Base-by-base conservation (phyloP, 2,113 vertebrate species). In the Odontophorus gujanensis region DNA sequence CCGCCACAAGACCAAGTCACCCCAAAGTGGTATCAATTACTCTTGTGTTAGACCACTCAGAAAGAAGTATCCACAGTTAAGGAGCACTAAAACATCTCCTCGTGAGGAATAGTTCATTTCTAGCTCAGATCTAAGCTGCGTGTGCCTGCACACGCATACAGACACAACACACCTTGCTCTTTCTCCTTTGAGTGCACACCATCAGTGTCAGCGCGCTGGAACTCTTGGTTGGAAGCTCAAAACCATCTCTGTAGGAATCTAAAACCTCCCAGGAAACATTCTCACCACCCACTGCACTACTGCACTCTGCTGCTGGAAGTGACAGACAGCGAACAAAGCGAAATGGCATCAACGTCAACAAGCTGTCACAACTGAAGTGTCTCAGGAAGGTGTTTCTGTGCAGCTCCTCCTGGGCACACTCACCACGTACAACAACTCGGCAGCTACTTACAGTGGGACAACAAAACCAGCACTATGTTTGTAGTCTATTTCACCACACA, bases 361-460 rank as follows among this genome's bases (percentile, higher is more conserved):
- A 77, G 58, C 84, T 75, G 76, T 32, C 65, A 14, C 0, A 71
- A 8, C 12, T 1, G 9, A 78, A 72, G 53, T 6, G 11, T 63
- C 74, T 73, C 68, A 32, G 55, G 57, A 51, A 55, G 88, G 40
- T 85, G 72, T 75, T 87, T 92, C 32, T 30, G 22, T n/a, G 55
- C 82, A 68, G 34, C 57, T 51, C 51, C 34, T 48, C 51, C 51
- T 81, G 65, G 76, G 40, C 22, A 78, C 85, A 93, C 87, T 96
- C 92, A 96, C 87, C 93, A 81, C 53, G 71, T 40, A 85, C 73
- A 94, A 85, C 69, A 95, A 50, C 30, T 55, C 36, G 65, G 68
- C 42, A 36, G 36, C 71, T 51, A 59, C 42, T 72, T 84, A 59
- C 0, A 85, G 85, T 5, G 32, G 13, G 75, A 55, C 42, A 65